These are phyloP conservation scores for Iphiclides podalirius DNA, from an alignment of 2,888 invertebrate genomes.

Conservation along the genomic window DNA sequence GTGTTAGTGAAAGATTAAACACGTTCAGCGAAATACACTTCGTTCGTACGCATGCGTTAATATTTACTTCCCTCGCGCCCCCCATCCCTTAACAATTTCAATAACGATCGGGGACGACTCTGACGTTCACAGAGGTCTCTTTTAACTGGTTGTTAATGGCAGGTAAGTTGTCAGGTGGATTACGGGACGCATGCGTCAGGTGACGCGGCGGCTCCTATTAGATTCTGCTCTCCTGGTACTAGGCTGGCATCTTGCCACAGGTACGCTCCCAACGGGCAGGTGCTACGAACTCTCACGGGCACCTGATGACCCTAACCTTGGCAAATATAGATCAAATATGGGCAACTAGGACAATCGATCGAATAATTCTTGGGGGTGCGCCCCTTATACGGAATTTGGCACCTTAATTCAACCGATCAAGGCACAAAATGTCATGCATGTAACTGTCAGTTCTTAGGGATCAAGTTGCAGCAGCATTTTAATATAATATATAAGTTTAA, in stretches of 20 bases:
- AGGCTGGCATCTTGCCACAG: constrained; percentile 80
- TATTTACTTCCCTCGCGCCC: constrained; percentile 35
- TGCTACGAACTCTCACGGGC: constrained; percentile 51
- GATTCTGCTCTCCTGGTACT: constrained; percentile 62
- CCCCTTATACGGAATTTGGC: neutral
- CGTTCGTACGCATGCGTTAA: constrained; percentile 35
- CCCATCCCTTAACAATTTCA: constrained; percentile 23
- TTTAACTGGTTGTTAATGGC: constrained; percentile 44
- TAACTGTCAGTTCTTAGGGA: no score
- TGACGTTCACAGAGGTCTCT: constrained; percentile 36
- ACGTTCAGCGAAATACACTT: no score
- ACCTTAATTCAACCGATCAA: neutral
- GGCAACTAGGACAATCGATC: constrained; percentile 1
- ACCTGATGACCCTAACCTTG: constrained; percentile 47
- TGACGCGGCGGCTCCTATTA: constrained; percentile 46
- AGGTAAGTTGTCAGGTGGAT: constrained; percentile 63
- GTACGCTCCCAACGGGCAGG: constrained; percentile 70
- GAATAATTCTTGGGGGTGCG: neutral
- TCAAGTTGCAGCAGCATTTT: no score
- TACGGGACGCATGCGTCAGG: constrained; percentile 71
- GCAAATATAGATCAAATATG: constrained; percentile 4
- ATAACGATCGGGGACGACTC: constrained; percentile 28
- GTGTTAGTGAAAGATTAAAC: no score
- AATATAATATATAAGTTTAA: no score
- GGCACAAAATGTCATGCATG: neutral